Evolutionary conservation across 2,888 invertebrate genomes (phyloP).

Genomic region (Nysson spinosus): DNA sequence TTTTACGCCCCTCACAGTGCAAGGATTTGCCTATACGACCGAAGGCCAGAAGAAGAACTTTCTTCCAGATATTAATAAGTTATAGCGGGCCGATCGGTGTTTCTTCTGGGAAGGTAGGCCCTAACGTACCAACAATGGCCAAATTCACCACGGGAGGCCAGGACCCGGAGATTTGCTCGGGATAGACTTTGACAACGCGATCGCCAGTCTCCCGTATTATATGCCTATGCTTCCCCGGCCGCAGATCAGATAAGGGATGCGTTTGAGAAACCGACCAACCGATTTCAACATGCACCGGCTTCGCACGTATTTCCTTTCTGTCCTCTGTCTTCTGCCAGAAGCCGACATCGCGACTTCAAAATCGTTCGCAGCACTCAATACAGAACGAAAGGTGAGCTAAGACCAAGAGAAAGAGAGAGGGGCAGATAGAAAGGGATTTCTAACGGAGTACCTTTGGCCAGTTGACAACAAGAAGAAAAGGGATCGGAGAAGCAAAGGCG

Average conservation of each 20-base stretch:
- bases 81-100: constrained; percentile 72
- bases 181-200: constrained; percentile 77
- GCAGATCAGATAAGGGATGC: constrained; percentile 70
- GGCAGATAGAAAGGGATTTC: background rate
- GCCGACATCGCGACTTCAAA: constrained; percentile 6
- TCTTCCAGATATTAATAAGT: constrained; percentile 75
- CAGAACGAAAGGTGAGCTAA: background rate
- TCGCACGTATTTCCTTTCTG: constrained; percentile 68
- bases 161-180: constrained; percentile 60
- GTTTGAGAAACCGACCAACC: constrained; percentile 70
- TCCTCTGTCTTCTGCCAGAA: constrained; percentile 26
- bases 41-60: constrained; percentile 49
- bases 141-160: constrained; percentile 71
- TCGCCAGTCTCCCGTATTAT: constrained; percentile 60
- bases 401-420: background rate
- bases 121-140: constrained; percentile 68
- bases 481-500: constrained; percentile 9
- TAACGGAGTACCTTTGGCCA: background rate
- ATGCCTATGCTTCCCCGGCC: constrained; percentile 50
- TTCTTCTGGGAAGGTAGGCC: constrained; percentile 62
- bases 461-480: constrained; percentile 1
- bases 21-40: constrained; percentile 46
- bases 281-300: constrained; percentile 48
- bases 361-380: constrained; percentile 12
- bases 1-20: constrained; percentile 4